Conservation (phyloP, 2,888 invertebrate genomes). For the Cheiracanthium punctorium region DNA sequence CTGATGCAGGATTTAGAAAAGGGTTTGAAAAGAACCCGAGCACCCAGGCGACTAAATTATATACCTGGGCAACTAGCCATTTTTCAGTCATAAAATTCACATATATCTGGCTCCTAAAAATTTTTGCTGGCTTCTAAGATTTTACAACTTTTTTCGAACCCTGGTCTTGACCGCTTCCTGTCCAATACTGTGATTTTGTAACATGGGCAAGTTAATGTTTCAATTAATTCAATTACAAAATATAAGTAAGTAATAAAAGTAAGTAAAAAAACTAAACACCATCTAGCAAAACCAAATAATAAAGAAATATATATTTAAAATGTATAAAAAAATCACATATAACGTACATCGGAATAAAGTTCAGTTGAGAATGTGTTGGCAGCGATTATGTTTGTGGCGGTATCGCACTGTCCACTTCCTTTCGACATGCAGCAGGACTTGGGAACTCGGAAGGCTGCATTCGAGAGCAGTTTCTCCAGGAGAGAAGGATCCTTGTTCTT, state of each 20-base stretch:
- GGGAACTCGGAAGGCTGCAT: conserved; percentile 47
- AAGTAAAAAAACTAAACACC: background rate
- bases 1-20: too few relatives aligned
- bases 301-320: background rate
- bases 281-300: background rate
- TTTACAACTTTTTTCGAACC: too few relatives aligned
- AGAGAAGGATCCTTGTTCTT: conserved; percentile 35
- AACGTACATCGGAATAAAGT: conserved; percentile 45
- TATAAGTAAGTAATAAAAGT: background rate
- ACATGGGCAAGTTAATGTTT: too few relatives aligned
- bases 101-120: too few relatives aligned
- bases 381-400: conserved; percentile 35
- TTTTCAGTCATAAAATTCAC: too few relatives aligned
- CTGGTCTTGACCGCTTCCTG: too few relatives aligned
- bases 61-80: too few relatives aligned
- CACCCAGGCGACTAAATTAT: too few relatives aligned
- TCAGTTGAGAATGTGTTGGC: conserved; percentile 30
- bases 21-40: too few relatives aligned
- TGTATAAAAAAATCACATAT: too few relatives aligned
- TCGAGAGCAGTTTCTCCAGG: background rate
- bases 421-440: conserved; percentile 41
- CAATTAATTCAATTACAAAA: background rate
- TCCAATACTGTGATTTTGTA: too few relatives aligned
- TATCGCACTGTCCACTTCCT: conserved; percentile 30
- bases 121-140: too few relatives aligned